phyloP scores from a whole-genome alignment of 2,113 vertebrate species.

The Pteronura brasiliensis region DNA sequence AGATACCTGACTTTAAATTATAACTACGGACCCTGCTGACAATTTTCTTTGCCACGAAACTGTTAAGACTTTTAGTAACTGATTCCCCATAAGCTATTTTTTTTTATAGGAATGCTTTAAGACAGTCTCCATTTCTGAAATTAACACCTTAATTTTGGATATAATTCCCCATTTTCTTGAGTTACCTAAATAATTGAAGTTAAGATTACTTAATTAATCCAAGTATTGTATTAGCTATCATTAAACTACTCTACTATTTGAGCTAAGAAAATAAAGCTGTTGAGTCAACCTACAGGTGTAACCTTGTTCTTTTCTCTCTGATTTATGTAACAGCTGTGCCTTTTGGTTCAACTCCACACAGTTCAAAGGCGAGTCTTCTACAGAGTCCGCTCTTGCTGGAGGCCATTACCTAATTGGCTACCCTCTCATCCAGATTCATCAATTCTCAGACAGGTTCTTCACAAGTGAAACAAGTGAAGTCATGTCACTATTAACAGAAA shows the following conservation, averaged over 20 bases:
- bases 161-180: conserved; percentile 39
- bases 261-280: conserved; percentile 61
- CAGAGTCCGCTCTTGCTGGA: conserved; percentile 60
- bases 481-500: conserved; percentile 59
- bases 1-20: conserved; percentile 28
- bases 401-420: conserved; percentile 74
- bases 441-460: conserved; percentile 61
- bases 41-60: conserved; percentile 26
- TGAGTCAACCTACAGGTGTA: conserved; percentile 58
- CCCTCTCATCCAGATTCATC: conserved; percentile 55
- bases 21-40: conserved; percentile 19
- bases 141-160: conserved; percentile 53
- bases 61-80: conserved; percentile 39
- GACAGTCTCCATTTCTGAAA: conserved; percentile 60
- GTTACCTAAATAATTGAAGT: conserved; percentile 65
- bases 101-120: conserved; percentile 35
- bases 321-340: conserved; percentile 61
- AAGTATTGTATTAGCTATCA: conserved; percentile 44
- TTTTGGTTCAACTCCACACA: conserved; percentile 60
- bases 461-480: conserved; percentile 60
- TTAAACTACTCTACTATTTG: conserved; percentile 42
- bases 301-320: conserved; percentile 67
- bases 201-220: conserved; percentile 66
- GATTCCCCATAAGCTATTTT: conserved; percentile 42
- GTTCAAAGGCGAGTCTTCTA: conserved; percentile 65